Evolutionary conservation across 2,797 vertebrate species (phyloP), one percentile per base, ranked within the genome.

Genomic region (Catamblyrhynchus diadema): DNA sequence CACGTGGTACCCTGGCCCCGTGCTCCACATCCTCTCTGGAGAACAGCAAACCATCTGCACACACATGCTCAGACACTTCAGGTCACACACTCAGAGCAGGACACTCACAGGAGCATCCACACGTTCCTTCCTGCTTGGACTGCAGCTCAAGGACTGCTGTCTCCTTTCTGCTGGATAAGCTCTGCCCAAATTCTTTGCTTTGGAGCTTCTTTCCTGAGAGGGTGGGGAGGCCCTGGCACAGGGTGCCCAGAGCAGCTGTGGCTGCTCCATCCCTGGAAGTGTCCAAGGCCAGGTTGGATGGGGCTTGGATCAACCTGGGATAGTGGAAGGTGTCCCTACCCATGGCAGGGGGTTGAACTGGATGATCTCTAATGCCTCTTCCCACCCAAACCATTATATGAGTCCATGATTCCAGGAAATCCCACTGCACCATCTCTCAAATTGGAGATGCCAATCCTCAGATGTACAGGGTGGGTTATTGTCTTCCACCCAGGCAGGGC

Each of bases 261-360:
- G 25, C 12, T 51, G 44, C 5, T 5, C 24, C 50, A 71, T 64
- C 37, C 24, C 14, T 83, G 65, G 24, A 17, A 18, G 22, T 35
- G 18, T 23, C 6, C 62, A 25, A n/a, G 42, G 16, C 14, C n/a
- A 17, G n/a, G 8, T 0, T 82, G 37, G n/a, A 44, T 0, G 0
- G n/a, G 10, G 10, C 18, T 39, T 27, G 30, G 14, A 77, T 3
- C 28, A 32, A 1, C 2, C 8, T 57, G 71, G 21, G 6, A 1
- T 7, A 23, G 37, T 12, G 11, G 24, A 16, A 64, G 2, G 0
- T 77, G 30, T 27, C 18, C 64, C 24, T 50, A 8, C 7, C 19
- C 13, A n/a, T 28, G 19, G 41, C 28, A 64, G 17, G 8, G 32
- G 2, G 3, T n/a, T 5, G 35, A 0, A 54, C 2, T 8, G 12